These are phyloP conservation scores for Stenurella melanura DNA, from an alignment of 2,888 invertebrate genomes.

Conservation along the genomic window DNA sequence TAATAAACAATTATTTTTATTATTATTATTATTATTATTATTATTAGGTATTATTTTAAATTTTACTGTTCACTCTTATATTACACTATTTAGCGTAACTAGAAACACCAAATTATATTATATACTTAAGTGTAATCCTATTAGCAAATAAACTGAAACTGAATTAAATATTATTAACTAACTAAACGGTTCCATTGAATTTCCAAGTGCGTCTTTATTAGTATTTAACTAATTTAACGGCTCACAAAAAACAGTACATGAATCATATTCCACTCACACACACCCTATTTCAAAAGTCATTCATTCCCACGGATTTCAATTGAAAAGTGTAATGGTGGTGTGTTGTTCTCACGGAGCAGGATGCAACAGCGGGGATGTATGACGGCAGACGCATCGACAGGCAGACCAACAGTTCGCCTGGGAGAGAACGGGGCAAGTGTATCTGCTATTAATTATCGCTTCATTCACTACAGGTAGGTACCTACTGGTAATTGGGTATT, in stretches of 20 bases:
- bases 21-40: no score
- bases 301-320: constrained; percentile 40
- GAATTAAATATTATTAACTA: neutral
- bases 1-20: no score
- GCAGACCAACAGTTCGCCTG: constrained; percentile 26
- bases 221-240: constrained; percentile 14
- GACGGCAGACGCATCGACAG: constrained; percentile 39
- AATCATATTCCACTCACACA: constrained; percentile 34
- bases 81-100: no score
- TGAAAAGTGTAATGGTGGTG: constrained; percentile 39
- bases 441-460: neutral
- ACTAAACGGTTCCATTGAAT: neutral
- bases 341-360: constrained; percentile 39
- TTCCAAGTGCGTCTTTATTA: neutral
- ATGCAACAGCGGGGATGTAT: constrained; percentile 28
- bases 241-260: constrained; percentile 29
- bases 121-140: no score
- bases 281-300: constrained; percentile 37
- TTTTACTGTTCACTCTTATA: no score
- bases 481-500: no score
- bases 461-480: no score
- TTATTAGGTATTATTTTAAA: no score
- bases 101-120: no score
- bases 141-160: no score
- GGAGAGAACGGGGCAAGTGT: constrained; percentile 31